Evolutionary conservation across 1,140 invertebrate species (phyloP), one percentile per base, ranked within the genome.

Genomic region (Apis florea): DNA sequence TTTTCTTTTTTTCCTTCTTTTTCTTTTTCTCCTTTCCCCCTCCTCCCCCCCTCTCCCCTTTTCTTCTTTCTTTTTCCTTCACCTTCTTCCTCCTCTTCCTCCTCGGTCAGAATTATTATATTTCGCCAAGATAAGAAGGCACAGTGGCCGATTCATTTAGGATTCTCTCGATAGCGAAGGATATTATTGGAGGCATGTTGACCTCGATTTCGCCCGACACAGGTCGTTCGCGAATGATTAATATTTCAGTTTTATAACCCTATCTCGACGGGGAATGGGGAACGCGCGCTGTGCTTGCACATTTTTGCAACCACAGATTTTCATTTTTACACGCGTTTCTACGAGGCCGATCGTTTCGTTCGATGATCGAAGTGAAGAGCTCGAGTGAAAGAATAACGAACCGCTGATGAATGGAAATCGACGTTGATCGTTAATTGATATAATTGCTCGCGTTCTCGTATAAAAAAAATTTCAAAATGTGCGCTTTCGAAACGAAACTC

Each of bases 131-230:
- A 75, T 75, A 75, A 75, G 79, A 26, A 58, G 13, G n/a, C 47
- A 75, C 54, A 51, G 64, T 64, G 72, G 51, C 51, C 53, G 40
- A 56, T 58, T 81, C 63, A 31, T 51, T 75, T 51, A 17, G 15
- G 24, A 8, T 17, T 53, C n/a, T 51, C 54, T 67, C 21, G 63
- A 81, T 66, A 59, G 8, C 40, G 13, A 47, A 10, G 24, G 11
- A n/a, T 24, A 64, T 64, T 64, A 64, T 79, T 13, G 26, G 19
- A 24, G 9, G 10, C 11, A 53, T 59, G 40, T 26, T 75, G 63
- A 67, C 71, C 53, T n/a, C 63, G 24, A 66, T 75, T 67, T 31
- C 54, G 40, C 6, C 49, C 49, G 3, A 47, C 21, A n/a, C 17
- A n/a, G 61, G 8, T 64, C 26, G 31, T 17, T 56, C 53, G 11